phyloP scores from a whole-genome alignment of 1,140 invertebrate species.

The Dryas iulia region DNA sequence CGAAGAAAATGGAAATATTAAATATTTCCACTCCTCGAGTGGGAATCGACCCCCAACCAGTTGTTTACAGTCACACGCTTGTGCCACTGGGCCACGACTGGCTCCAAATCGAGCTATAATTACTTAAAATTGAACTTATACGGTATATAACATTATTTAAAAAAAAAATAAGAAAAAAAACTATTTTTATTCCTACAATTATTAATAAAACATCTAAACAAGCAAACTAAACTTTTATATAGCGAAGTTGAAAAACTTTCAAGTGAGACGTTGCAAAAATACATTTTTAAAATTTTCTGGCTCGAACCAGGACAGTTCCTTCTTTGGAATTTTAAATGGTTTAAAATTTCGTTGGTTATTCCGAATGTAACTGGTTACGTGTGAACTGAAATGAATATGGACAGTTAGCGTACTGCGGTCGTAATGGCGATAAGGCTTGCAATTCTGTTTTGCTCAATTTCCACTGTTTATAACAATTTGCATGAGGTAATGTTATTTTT shows the following conservation, averaged over 20 bases:
- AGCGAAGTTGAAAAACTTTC: constrained; percentile 12
- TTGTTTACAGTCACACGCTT: too few species aligned
- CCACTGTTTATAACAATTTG: constrained; percentile 5
- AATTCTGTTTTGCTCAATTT: constrained; percentile 6
- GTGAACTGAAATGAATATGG: constrained; percentile 46
- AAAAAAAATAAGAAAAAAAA: background rate
- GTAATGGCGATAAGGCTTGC: constrained; percentile 31
- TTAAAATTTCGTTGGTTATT: constrained; percentile 37
- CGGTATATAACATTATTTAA: too few species aligned
- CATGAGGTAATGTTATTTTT: constrained; percentile 22
- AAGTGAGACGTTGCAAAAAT: constrained; percentile 28
- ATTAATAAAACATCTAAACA: background rate
- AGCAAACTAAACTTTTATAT: constrained; percentile 6
- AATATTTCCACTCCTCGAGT: too few species aligned
- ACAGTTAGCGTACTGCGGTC: constrained; percentile 39
- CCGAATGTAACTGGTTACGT: constrained; percentile 36
- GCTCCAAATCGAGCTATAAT: too few species aligned
- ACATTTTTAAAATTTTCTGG: constrained; percentile 39
- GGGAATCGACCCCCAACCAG: too few species aligned
- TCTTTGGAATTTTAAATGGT: constrained; percentile 35
- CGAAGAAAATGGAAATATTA: too few species aligned
- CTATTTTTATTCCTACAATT: background rate
- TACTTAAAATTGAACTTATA: too few species aligned
- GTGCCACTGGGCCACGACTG: too few species aligned
- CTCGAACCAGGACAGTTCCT: constrained; percentile 25